Evolutionary conservation across 2,888 invertebrate genomes (phyloP), one percentile per base, ranked within the genome.

Genomic region (Unio pictorum): DNA sequence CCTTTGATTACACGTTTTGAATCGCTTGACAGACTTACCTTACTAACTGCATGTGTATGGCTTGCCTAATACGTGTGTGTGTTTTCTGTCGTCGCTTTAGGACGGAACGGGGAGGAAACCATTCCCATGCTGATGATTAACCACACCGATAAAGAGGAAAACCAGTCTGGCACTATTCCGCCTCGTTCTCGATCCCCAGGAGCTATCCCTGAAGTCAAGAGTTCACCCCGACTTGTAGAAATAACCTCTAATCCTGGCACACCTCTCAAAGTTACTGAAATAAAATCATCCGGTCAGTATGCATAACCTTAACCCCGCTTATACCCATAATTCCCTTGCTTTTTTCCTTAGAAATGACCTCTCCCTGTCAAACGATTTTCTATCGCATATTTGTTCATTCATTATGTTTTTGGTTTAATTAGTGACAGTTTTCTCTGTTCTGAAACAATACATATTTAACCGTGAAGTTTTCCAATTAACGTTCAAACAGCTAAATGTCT

Each of bases 81-180:
- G 60, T 66, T 62, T 66, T 61, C 66, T 68, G 66, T 65, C 59
- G 34, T 59, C 64, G 55, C 66, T 64, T 54, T 75, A 83, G 84
- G 85, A 80, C 82, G 87, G 73, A 86, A 85, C 77, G 88, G 86
- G 57, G 89, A 89, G 76, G 89, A 89, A 75, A 82, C 85, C 58
- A 87, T 89, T 67, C 89, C 89, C 34, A 87, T 89, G 89, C 75
- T 89, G 81, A 85, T 86, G 88, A 81, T 88, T 73, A 89, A 88
- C 80, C 87, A 88, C 71, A 80, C 84, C n/a, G 86, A 84, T 73
- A 77, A 78, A 66, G 81, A 81, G 60, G 81, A 81, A 18, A 57
- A 66, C 45, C 64, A 69, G 15, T 59, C 55, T 23, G 69, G 73
- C 60, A 76, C 73, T 68, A 74, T 72, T 71, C 78, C 78, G 60